Evolutionary conservation across 92 coral and sea anemone genomes (phyloP).

Genomic region (Anthopleura xanthogrammica): DNA sequence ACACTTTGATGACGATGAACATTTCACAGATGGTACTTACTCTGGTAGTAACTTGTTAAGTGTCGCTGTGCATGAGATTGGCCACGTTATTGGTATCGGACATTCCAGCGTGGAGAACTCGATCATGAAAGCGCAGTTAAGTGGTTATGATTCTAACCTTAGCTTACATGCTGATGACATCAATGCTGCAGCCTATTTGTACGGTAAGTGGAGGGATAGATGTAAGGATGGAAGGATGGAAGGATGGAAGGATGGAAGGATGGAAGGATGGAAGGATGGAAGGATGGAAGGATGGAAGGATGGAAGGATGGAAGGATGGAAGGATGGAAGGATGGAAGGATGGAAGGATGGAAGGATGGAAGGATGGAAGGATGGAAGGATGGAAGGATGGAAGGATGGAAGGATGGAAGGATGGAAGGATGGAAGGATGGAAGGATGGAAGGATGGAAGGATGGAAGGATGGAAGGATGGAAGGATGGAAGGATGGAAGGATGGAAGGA

Average conservation of each 20-base stretch:
- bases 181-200: constrained; percentile 55
- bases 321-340: neutral
- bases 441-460: too few relatives aligned
- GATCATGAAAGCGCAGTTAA: constrained; percentile 66
- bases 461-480: too few relatives aligned
- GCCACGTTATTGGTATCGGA: constrained; percentile 41
- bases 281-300: neutral
- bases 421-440: too few relatives aligned
- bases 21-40: constrained; percentile 47
- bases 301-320: neutral
- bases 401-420: too few relatives aligned
- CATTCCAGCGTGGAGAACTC: constrained; percentile 49
- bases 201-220: constrained; percentile 45
- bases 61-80: constrained; percentile 83
- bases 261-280: too few relatives aligned
- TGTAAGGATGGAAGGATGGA: neutral
- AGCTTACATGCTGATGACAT: constrained; percentile 68
- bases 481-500: too few relatives aligned
- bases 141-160: constrained; percentile 45
- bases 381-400: too few relatives aligned
- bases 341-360: too few relatives aligned
- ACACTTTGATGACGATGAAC: constrained; percentile 77
- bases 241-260: neutral
- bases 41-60: constrained; percentile 65
- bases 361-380: too few relatives aligned